phyloP scores from a whole-genome alignment of 2,113 vertebrate genomes.

The Pandion haliaetus region DNA sequence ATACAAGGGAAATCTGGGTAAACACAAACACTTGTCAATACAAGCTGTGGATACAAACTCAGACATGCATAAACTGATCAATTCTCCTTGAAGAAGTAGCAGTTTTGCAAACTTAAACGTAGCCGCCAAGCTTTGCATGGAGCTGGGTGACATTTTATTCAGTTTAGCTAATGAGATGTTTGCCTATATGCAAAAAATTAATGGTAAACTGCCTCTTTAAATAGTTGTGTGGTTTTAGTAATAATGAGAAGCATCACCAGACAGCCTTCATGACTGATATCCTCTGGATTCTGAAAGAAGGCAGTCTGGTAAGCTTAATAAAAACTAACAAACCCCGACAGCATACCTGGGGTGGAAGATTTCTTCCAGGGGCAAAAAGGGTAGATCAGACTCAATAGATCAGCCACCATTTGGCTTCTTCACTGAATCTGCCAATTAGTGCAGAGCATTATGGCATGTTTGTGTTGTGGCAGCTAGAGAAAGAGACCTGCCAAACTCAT shows the following conservation, averaged over 20 bases:
- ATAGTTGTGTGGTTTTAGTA: neutral
- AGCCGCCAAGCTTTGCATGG: neutral
- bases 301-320: neutral
- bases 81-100: neutral
- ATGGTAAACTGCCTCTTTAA: neutral
- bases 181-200: constrained; percentile 10
- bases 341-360: constrained; percentile 43
- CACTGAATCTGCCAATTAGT: constrained; percentile 57
- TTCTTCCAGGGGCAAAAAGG: constrained; percentile 32
- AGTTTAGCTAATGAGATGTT: neutral
- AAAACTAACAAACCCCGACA: neutral
- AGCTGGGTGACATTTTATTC: neutral
- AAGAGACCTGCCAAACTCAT: constrained; percentile 63
- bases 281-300: neutral
- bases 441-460: constrained; percentile 46
- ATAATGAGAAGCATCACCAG: neutral
- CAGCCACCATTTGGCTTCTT: constrained; percentile 49
- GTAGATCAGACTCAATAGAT: constrained; percentile 41
- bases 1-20: neutral
- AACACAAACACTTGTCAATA: neutral
- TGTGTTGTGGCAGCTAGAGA: constrained; percentile 61
- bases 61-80: neutral
- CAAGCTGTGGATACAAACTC: neutral
- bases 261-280: neutral
- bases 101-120: neutral